Conservation (phyloP, 2,113 vertebrate genomes). For the Mastomys coucha region DNA sequence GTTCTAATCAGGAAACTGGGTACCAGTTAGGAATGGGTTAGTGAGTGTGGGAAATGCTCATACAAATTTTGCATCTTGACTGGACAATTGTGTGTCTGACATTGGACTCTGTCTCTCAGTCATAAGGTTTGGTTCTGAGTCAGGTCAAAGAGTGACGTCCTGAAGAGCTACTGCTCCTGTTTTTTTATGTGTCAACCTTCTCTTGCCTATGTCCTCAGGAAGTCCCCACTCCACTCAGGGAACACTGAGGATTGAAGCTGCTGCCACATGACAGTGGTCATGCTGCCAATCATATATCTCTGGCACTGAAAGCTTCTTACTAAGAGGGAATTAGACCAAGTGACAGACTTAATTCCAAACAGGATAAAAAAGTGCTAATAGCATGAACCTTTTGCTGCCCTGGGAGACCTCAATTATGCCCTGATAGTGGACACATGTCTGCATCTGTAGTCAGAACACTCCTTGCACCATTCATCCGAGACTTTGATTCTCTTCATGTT, state of each 20-base stretch:
- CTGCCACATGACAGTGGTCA: constrained; percentile 22
- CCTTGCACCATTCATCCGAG: background rate
- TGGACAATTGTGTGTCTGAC: background rate
- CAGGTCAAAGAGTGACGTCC: background rate
- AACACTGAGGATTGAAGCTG: constrained; percentile 67
- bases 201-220: background rate
- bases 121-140: background rate
- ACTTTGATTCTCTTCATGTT: background rate
- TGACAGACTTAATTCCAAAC: constrained; percentile 66
- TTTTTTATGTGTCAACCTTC: background rate
- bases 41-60: background rate
- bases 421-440: constrained; percentile 47
- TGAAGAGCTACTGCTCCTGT: background rate
- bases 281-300: background rate
- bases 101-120: background rate
- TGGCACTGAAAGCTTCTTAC: constrained; percentile 37
- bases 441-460: constrained; percentile 8
- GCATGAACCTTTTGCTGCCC: background rate
- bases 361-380: constrained; percentile 38
- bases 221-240: background rate
- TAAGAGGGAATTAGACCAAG: constrained; percentile 39
- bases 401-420: constrained; percentile 27
- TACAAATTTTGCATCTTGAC: background rate
- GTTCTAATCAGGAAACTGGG: background rate
- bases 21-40: background rate